Base-by-base conservation (phyloP, 2,888 invertebrate genomes). In the Agapetus fuscipes region DNA sequence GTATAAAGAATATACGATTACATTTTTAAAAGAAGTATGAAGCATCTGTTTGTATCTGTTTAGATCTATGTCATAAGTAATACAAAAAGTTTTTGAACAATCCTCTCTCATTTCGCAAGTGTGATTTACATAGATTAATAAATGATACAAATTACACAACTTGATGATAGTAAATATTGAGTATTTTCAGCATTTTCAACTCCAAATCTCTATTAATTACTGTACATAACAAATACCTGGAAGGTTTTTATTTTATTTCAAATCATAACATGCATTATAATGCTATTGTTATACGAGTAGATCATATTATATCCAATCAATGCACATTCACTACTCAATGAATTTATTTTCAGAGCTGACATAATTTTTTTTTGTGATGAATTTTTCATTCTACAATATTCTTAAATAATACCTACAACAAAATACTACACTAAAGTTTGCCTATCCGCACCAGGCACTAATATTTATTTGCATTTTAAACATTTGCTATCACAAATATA, bases 1-100 rank as follows among this genome's bases (percentile, higher is more conserved):
- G n/a, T n/a, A n/a, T n/a, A n/a, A 38, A 37, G 33, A 24, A 43
- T 39, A 40, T 38, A 40, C 42, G 37, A 35, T 46, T 37, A 40
- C 37, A 25, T 30, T 42, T 42, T 45, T 42, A 42, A 39, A 37
- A 35, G 26, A 32, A 39, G n/a, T n/a, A n/a, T n/a, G n/a, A n/a
- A n/a, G n/a, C n/a, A n/a, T n/a, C n/a, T 26, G 17, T 15, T 33
- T 33, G 26, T 37, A 45, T 32, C 38, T 37, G 30, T 30, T 37
- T 30, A 37, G 36, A 26, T 34, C 17, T 32, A 4, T 20, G 20
- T 6, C 4, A 6, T 20, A 20, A 20, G 20, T 9, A 20, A 20
- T 20, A n/a, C n/a, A n/a, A n/a, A 25, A 25, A 25, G 16, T 26
- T 34, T 11, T 34, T 34, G 7, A 25, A 26, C n/a, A 20, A 20